A percentile compares a stretch with the other conserved stretches of the same genome.
Evolutionary conservation across 2,113 vertebrate genomes (phyloP).

Genomic region (Camelus dromedarius): DNA sequence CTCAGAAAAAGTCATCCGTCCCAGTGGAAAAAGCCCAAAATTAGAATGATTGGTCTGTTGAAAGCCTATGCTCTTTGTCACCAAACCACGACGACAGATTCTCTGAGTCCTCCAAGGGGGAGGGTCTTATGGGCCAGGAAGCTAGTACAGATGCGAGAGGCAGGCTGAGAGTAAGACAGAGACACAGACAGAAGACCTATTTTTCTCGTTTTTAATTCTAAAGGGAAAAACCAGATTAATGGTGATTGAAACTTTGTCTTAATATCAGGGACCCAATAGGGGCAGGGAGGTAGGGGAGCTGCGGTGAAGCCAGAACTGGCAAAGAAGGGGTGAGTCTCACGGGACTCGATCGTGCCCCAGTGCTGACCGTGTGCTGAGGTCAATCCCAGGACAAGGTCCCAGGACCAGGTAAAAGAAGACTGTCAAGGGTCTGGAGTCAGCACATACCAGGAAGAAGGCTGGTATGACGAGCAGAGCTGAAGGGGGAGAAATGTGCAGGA

Average conservation of each 20-base stretch:
- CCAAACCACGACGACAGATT: neutral
- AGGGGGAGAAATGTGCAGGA: neutral
- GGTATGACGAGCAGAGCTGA: neutral
- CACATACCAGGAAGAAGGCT: neutral
- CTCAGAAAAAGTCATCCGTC: constrained; percentile 40
- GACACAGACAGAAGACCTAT: neutral
- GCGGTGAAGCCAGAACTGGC: neutral
- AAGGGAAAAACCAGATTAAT: neutral
- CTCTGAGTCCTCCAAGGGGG: neutral
- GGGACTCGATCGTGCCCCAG: neutral
- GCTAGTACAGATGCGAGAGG: neutral
- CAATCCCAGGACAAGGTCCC: neutral
- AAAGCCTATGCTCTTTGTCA: neutral
- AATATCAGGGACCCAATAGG: neutral
- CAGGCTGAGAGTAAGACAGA: neutral
- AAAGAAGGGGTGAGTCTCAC: neutral
- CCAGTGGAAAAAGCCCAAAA: constrained; percentile 13
- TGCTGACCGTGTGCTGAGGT: neutral
- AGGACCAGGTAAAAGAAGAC: neutral
- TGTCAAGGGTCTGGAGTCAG: neutral
- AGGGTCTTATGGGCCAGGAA: neutral
- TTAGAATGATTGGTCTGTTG: constrained; percentile 12
- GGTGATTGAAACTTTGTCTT: neutral
- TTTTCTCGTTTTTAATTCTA: neutral
- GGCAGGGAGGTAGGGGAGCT: accelerated